Base-by-base conservation (phyloP, 2,797 vertebrate species). In the Rhinichthys osculus region DNA sequence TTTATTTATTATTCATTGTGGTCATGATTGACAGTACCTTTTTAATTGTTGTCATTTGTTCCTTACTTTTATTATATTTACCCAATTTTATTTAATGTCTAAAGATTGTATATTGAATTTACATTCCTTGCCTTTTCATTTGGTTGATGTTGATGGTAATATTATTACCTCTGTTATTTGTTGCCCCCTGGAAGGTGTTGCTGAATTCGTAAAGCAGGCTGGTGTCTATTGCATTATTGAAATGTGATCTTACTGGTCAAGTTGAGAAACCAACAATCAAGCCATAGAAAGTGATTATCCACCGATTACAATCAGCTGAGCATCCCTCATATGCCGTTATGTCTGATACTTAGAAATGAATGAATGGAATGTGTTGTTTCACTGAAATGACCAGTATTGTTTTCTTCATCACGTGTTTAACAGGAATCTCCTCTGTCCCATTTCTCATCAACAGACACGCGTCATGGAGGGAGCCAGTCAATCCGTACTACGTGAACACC, bases 401-500 rank as follows among this genome's bases (percentile, higher is more conserved):
- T 72, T 85, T 72, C 4, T 5, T 72, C 10, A 47, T 85, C 82
- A 62, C 27, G 38, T 64, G 52, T 47, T 40, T 85, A 27, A 85
- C 52, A 1, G 19, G 74, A 69, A 78, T 70, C 21, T 81, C 66
- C 73, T 80, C 1, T 88, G 42, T 52, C 13, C 10, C 83, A 14
- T 83, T 44, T 74, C 81, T 78, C 59, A 57, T 84, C 82, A 72
- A 54, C 88, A 96, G 96, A 84, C 94, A 89, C 13, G 81, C 90
- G 4, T 87, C 96, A 0, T 97, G 96, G 95, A 96, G 96, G 89
- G 98, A 99, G 89, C 96, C 96, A 2, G 90, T 97, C 91, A 97
- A 97, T 93, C 97, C 97, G 1, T 98, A 97, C 94, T 98, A 98
- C 16, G 94, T 98, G 93, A 98, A 96, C 94, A 95, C 95, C 0